phyloP scores from a whole-genome alignment of 2,113 vertebrate species.

The Trogon surrucura region DNA sequence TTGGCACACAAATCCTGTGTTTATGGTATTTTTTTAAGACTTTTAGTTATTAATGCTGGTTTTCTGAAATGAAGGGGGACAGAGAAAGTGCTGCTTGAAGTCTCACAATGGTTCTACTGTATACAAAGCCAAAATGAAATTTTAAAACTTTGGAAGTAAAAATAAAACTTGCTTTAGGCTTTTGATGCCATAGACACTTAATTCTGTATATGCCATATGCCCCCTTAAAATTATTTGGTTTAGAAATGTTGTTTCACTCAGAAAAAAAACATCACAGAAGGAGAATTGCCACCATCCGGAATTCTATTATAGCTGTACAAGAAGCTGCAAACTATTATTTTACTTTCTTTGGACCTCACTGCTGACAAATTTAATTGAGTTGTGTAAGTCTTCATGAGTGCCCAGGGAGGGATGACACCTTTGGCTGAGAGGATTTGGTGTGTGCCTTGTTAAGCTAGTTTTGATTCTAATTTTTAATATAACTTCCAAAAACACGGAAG shows the following conservation, averaged over 20 bases:
- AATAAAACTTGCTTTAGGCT: constrained; percentile 18
- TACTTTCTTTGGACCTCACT: not conserved
- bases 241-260: constrained; percentile 40
- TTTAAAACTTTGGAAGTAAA: constrained; percentile 8
- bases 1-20: not conserved
- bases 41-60: constrained; percentile 17
- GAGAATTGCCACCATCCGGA: constrained; percentile 23
- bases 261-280: not conserved
- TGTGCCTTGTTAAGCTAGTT: not conserved
- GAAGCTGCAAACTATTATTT: not conserved
- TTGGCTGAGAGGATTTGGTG: not conserved
- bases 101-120: constrained; percentile 2
- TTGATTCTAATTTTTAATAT: not conserved
- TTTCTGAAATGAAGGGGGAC: constrained; percentile 4
- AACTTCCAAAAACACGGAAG: not conserved
- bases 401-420: not conserved
- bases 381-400: not conserved
- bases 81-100: not conserved
- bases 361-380: not conserved
- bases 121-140: not conserved
- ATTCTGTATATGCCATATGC: not conserved
- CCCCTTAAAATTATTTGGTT: constrained; percentile 40
- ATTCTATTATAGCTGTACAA: not conserved
- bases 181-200: not conserved
- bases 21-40: not conserved